Conservation (phyloP, 2,113 vertebrate genomes). For the Tragelaphus buxtoni region DNA sequence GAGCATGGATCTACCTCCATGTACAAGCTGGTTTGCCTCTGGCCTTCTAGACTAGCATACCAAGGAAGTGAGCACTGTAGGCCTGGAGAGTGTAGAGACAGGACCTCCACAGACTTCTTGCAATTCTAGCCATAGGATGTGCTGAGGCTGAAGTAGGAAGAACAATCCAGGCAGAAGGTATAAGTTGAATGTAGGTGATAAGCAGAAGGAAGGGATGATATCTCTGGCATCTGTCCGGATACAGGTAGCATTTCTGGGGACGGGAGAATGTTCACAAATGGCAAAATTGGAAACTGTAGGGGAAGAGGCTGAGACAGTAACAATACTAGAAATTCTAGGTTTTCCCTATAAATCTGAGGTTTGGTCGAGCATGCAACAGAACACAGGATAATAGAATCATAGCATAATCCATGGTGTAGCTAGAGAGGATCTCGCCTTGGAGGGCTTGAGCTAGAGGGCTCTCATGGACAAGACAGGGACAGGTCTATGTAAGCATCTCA, state of each 20-base stretch:
- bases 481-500: too few species aligned
- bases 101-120: background rate
- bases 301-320: background rate
- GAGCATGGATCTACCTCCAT: background rate
- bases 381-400: background rate
- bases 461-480: too few species aligned
- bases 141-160: background rate
- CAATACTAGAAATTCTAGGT: background rate
- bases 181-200: background rate
- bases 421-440: background rate
- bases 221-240: background rate
- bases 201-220: background rate
- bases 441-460: background rate
- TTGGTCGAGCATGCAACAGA: background rate
- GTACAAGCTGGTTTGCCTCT: background rate
- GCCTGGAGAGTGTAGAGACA: background rate
- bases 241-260: background rate
- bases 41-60: background rate
- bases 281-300: rapidly evolving
- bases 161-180: background rate
- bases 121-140: background rate
- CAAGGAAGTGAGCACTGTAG: background rate
- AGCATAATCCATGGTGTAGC: background rate
- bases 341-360: background rate
- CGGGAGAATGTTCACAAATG: background rate